These are phyloP conservation scores for Vesta saturnalis DNA, from an alignment of 2,888 invertebrate genomes.

Conservation along the genomic window DNA sequence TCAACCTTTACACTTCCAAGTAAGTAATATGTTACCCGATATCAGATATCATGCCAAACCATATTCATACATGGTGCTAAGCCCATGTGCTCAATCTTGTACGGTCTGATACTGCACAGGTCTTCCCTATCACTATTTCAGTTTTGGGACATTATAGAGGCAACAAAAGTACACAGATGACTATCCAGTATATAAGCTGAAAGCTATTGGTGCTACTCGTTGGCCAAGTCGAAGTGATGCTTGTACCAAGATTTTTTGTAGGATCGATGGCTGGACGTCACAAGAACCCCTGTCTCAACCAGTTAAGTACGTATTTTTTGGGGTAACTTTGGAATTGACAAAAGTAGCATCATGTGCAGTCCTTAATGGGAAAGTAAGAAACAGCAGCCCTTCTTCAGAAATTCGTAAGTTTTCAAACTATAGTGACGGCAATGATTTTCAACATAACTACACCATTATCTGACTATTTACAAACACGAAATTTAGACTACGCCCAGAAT, in stretches of 20 bases:
- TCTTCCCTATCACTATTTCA: background rate
- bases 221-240: slow-evolving; percentile 14
- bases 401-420: background rate
- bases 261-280: background rate
- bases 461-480: background rate
- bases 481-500: background rate
- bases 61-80: too few species aligned
- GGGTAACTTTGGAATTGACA: background rate
- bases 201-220: slow-evolving; percentile 11
- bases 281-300: background rate
- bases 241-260: slow-evolving; percentile 8
- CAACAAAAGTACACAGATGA: background rate
- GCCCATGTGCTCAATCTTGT: too few species aligned
- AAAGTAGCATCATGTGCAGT: background rate
- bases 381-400: background rate
- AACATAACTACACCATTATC: background rate
- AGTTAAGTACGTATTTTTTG: background rate
- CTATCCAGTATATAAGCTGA: background rate
- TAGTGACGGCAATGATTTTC: background rate
- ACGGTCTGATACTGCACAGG: background rate
- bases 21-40: too few species aligned
- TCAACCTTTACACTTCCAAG: too few species aligned
- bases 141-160: background rate
- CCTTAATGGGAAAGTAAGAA: background rate
- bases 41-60: too few species aligned